phyloP scores from a whole-genome alignment of 2,113 vertebrate species.

The Phyllostomus hastatus region DNA sequence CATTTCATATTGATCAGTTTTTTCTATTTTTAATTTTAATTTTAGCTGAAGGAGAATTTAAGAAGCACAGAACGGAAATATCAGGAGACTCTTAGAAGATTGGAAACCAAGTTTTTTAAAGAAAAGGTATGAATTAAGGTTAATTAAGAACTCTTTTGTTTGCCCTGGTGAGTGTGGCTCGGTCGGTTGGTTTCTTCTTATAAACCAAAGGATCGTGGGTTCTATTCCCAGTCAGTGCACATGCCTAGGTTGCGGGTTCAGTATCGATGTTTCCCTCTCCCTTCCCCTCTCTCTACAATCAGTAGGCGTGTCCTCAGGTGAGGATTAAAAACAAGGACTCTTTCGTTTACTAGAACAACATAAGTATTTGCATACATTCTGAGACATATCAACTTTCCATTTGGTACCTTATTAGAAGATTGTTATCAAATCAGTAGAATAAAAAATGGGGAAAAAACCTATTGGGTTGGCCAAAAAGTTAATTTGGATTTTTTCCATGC shows the following conservation, averaged over 20 bases:
- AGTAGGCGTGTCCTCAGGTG: too few relatives aligned
- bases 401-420: slow-evolving; percentile 22
- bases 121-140: slow-evolving; percentile 85
- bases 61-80: slow-evolving; percentile 80
- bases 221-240: too few relatives aligned
- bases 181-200: too few relatives aligned
- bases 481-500: too few relatives aligned
- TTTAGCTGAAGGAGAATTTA: slow-evolving; percentile 85
- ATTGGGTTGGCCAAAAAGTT: not conserved
- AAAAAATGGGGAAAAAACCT: not conserved
- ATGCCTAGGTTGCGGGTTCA: too few relatives aligned
- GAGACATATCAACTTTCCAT: not conserved
- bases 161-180: not conserved
- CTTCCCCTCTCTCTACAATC: too few relatives aligned
- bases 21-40: slow-evolving; percentile 18
- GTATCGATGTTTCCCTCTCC: too few relatives aligned
- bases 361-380: not conserved
- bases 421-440: not conserved
- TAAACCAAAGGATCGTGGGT: too few relatives aligned
- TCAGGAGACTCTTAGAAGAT: slow-evolving; percentile 81
- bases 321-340: not conserved
- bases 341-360: not conserved
- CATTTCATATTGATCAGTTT: slow-evolving; percentile 21
- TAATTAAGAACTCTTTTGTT: slow-evolving; percentile 30
- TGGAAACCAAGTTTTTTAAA: slow-evolving; percentile 86